Conservation (phyloP, 2,888 invertebrate genomes). For the Ametastegia equiseti region DNA sequence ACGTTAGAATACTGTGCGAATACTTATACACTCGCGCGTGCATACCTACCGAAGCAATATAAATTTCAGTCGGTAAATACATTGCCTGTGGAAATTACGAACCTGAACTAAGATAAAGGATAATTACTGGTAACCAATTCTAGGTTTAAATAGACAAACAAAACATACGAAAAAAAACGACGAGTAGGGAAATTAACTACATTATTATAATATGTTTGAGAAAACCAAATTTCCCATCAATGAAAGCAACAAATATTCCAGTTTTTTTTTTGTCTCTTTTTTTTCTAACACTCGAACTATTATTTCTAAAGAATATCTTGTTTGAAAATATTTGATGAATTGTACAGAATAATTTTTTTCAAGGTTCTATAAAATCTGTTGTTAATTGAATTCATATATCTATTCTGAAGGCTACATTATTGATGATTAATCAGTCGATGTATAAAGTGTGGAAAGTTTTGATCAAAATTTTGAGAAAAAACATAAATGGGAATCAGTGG, state of each 20-base stretch:
- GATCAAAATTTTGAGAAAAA: background rate
- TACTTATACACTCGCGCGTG: background rate
- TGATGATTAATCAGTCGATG: background rate
- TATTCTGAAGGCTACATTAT: background rate
- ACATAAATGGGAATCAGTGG: background rate
- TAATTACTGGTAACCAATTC: background rate
- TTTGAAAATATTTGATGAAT: too few species aligned
- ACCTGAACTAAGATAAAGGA: background rate
- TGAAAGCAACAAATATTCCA: too few species aligned
- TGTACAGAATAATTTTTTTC: too few species aligned
- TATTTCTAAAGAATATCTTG: too few species aligned
- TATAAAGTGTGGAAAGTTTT: background rate
- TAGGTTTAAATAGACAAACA: background rate
- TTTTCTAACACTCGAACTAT: too few species aligned
- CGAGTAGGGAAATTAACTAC: too few species aligned
- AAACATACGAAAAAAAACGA: background rate
- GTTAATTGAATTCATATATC: too few species aligned
- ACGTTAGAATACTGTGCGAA: background rate
- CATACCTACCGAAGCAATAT: background rate
- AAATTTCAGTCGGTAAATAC: constrained; percentile 7
- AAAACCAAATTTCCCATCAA: background rate
- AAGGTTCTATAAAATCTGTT: too few species aligned
- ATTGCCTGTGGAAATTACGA: background rate
- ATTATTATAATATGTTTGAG: background rate
- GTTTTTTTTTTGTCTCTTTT: too few species aligned